phyloP scores from a whole-genome alignment of 2,888 invertebrate species.

The Melieria picta region DNA sequence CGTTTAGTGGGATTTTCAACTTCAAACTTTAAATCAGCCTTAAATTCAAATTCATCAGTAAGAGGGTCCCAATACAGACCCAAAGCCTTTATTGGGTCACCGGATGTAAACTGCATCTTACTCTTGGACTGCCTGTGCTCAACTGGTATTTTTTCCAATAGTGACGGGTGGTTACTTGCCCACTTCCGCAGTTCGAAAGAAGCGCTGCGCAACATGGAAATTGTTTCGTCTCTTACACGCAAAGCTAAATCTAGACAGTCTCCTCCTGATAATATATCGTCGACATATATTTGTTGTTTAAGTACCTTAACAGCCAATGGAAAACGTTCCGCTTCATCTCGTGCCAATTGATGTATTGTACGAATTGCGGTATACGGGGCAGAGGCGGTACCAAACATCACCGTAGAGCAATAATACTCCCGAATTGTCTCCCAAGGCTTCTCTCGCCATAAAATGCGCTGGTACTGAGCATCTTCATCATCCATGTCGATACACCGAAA shows the following conservation, averaged over 20 bases:
- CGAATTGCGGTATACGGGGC: conserved; percentile 11
- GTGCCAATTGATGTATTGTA: not conserved
- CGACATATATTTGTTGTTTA: no score
- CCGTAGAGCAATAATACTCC: conserved; percentile 5
- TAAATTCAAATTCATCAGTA: not conserved
- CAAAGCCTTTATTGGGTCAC: not conserved
- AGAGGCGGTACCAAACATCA: no score
- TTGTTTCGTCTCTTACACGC: conserved; percentile 2
- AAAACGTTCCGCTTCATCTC: not conserved
- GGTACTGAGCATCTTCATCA: conserved; percentile 27
- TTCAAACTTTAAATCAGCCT: not conserved
- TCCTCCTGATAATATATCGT: not conserved
- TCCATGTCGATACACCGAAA: conserved; percentile 27
- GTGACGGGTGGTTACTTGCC: not conserved
- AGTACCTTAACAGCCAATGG: no score
- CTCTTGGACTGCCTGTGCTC: conserved; percentile 8
- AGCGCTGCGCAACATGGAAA: not conserved
- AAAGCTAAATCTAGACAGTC: conserved; percentile 6
- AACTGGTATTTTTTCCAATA: not conserved
- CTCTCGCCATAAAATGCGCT: conserved; percentile 27
- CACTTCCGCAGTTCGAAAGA: conserved; percentile 20
- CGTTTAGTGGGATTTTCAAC: not conserved
- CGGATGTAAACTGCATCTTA: not conserved
- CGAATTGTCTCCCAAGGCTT: not conserved
- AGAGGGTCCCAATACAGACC: not conserved